A percentile compares a stretch with the other conserved stretches of the same genome.
phyloP scores from a whole-genome alignment of 2,113 vertebrate species.

The Arenaria interpres region DNA sequence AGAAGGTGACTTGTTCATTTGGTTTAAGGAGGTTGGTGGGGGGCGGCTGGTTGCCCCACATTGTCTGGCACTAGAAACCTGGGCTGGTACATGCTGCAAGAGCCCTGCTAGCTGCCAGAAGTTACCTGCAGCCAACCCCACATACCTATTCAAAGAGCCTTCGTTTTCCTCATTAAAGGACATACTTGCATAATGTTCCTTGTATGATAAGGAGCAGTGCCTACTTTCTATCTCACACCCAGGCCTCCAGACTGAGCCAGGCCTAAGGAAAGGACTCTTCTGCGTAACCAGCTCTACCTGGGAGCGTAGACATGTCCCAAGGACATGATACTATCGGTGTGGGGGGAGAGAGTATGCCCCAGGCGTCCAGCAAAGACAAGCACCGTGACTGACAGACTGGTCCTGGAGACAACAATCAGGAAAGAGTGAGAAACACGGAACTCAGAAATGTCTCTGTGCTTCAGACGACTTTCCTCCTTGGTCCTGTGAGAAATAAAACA shows the following conservation, averaged over 20 bases:
- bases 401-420: background rate
- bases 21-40: background rate
- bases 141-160: slow-evolving; percentile 25
- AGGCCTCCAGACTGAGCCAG: slow-evolving; percentile 30
- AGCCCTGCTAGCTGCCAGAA: background rate
- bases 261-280: slow-evolving; percentile 38
- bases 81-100: background rate
- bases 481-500: background rate
- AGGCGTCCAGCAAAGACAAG: background rate
- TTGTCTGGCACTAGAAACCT: background rate
- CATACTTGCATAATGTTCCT: slow-evolving; percentile 31
- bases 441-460: background rate
- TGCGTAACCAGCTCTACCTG: background rate
- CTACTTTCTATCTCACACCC: slow-evolving; percentile 34
- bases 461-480: background rate
- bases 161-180: background rate
- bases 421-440: background rate
- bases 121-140: slow-evolving; percentile 13
- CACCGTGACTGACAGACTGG: background rate
- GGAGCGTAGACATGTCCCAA: slow-evolving; percentile 32
- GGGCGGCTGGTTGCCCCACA: background rate
- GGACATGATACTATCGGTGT: background rate
- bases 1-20: background rate
- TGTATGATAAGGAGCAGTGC: slow-evolving; percentile 21
- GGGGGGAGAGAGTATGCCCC: background rate